A percentile compares a stretch with the other conserved stretches of the same genome.
These are phyloP conservation scores for Adoxophyes honmai DNA, from an alignment of 1,140 invertebrate species.

Conservation along the genomic window DNA sequence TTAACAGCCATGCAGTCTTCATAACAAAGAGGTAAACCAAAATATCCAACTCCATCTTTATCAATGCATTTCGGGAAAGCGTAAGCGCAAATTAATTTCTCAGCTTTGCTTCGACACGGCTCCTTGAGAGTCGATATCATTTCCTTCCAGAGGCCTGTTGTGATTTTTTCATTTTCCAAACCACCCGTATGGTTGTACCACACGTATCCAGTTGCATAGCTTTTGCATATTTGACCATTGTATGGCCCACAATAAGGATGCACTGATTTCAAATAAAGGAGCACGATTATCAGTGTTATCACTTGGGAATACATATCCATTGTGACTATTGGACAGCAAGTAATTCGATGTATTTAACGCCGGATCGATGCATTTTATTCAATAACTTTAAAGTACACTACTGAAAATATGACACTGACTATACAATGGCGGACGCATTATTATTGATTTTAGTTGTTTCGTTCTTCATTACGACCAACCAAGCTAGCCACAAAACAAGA, in stretches of 20 bases:
- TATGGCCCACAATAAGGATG: constrained; percentile 88
- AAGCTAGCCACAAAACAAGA: too few species aligned
- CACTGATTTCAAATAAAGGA: constrained; percentile 62
- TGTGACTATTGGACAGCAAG: constrained; percentile 28
- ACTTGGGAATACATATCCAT: constrained; percentile 32
- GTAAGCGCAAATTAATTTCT: constrained; percentile 93
- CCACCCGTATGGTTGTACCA: constrained; percentile 91
- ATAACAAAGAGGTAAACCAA: constrained; percentile 86
- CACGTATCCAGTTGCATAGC: constrained; percentile 86
- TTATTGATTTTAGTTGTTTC: constrained; percentile 63
- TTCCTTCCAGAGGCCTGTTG: constrained; percentile 89
- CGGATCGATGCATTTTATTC: constrained; percentile 58
- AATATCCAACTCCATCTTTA: constrained; percentile 77
- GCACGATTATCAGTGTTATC: constrained; percentile 41
- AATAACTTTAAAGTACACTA: constrained; percentile 37
- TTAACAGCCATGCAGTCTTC: constrained; percentile 95
- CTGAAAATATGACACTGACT: constrained; percentile 40
- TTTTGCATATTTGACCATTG: constrained; percentile 91
- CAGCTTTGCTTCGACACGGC: constrained; percentile 90
- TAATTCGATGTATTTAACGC: constrained; percentile 27
- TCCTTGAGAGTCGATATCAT: constrained; percentile 87
- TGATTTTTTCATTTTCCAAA: constrained; percentile 90
- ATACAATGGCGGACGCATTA: constrained; percentile 69
- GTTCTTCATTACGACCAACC: constrained; percentile 2
- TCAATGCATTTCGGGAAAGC: constrained; percentile 92